Evolutionary conservation across 2,888 invertebrate genomes (phyloP).

Genomic region (Scelioninae gen. 2): DNA sequence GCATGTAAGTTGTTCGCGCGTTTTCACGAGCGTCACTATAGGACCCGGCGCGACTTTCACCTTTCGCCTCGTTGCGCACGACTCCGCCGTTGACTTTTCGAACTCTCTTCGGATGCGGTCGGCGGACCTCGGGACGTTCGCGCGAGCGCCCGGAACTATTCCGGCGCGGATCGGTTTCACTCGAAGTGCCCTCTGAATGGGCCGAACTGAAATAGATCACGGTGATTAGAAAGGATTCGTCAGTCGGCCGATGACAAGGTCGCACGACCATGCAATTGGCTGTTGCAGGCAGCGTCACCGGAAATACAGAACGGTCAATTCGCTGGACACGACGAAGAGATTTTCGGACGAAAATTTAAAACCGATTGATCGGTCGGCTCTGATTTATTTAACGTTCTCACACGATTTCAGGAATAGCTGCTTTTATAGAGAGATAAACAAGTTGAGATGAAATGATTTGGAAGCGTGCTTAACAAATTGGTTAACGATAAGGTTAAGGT

Average conservation of each 20-base stretch:
- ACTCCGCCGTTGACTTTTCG: constrained; percentile 66
- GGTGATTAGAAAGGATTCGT: constrained; percentile 57
- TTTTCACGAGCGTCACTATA: constrained; percentile 52
- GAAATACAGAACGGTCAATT: too few species aligned
- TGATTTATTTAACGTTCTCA: too few species aligned
- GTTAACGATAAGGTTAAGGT: too few species aligned
- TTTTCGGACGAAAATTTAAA: too few species aligned
- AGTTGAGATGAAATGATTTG: too few species aligned
- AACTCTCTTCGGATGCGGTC: constrained; percentile 62
- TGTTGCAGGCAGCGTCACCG: too few species aligned
- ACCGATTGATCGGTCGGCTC: too few species aligned
- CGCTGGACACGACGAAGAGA: too few species aligned
- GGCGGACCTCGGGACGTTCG: constrained; percentile 2
- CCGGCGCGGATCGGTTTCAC: constrained; percentile 65
- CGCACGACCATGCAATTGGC: constrained; percentile 38
- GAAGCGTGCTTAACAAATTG: too few species aligned
- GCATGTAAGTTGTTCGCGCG: constrained; percentile 54
- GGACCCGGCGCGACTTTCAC: constrained; percentile 71
- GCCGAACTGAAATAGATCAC: constrained; percentile 49
- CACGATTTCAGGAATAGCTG: too few species aligned
- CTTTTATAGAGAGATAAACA: too few species aligned
- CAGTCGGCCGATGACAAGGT: constrained; percentile 45
- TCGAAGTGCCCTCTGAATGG: constrained; percentile 25
- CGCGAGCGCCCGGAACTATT: background rate
- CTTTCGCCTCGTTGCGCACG: constrained; percentile 72